Conservation (phyloP, 2,888 invertebrate species). For the Trachelus troglodyta region DNA sequence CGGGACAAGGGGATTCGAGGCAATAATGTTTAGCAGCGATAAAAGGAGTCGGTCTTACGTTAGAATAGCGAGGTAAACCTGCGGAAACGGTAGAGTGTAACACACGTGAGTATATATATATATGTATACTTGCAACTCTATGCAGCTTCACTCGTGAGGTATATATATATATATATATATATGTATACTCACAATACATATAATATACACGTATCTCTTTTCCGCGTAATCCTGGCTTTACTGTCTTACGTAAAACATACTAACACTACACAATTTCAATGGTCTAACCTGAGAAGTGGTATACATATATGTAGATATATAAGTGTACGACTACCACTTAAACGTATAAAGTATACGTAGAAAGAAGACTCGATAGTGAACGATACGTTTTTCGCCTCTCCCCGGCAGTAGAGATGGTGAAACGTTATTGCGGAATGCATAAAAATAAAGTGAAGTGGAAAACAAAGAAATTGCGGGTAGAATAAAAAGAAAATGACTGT, state of each 20-base stretch:
- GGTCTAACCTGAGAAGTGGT: background rate
- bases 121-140: background rate
- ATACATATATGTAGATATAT: background rate
- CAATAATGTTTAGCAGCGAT: conserved; percentile 32
- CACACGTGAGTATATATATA: background rate
- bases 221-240: conserved; percentile 42
- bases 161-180: background rate
- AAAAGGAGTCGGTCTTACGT: conserved; percentile 28
- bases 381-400: background rate
- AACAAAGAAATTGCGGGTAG: background rate
- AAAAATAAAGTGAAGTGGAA: background rate
- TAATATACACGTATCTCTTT: conserved; percentile 8
- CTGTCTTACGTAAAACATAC: conserved; percentile 34
- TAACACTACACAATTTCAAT: background rate
- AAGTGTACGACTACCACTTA: background rate
- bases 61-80: conserved; percentile 16
- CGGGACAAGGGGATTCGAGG: conserved; percentile 16
- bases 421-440: background rate
- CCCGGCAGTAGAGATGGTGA: background rate
- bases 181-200: background rate
- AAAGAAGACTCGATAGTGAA: background rate
- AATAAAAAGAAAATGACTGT: background rate
- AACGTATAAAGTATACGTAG: background rate
- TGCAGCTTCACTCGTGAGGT: conserved; percentile 1
- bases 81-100: conserved; percentile 12